Base-by-base conservation (phyloP, 2,113 vertebrate species). In the Syngnathus floridae region DNA sequence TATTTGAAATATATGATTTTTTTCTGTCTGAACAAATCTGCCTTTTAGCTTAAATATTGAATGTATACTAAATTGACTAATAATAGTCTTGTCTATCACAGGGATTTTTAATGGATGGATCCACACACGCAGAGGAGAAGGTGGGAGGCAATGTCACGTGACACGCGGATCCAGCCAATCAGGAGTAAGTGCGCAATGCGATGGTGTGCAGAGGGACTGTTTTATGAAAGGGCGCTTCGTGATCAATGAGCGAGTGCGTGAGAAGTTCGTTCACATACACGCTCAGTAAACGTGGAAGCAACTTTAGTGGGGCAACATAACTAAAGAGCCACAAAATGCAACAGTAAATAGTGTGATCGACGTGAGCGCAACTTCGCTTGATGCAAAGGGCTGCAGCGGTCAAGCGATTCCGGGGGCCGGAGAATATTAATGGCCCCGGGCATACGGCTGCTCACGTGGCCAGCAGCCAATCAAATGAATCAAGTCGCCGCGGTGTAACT, bases 141-240 rank as follows among this genome's bases (percentile, higher is more conserved):
- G 63, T 56, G 48, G 65, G 81, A 12, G 66, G 68, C 49, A 62
- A 71, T 41, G 71, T 76, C 81, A 88, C 78, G 82, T 85, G 84
- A 68, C 41, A 0, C 10, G 31, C 1, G 1, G 12, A 31, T 41
- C 7, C 61, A 75, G 69, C 88, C 88, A 79, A 89, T 89, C 74
- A 58, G 77, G 57, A 67, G 65, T 67, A 80, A 89, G 86, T 89
- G 88, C 86, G 86, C 88, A 89, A 86, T 89, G 88, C 88, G 88
- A 88, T 88, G 80, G 78, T 83, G 86, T 86, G 80, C 80, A 82
- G 82, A 72, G 60, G 65, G 70, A 59, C 71, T 64, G 67, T 86
- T 83, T 78, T 69, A 87, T 84, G 83, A 76, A 84, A 75, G 64
- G 77, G 61, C 63, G 22, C 73, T 65, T 37, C 77, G 72, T 69